Evolutionary conservation across 2,888 invertebrate genomes (phyloP), one percentile per base, ranked within the genome.

Genomic region (Amblyjoppa fuscipennis): DNA sequence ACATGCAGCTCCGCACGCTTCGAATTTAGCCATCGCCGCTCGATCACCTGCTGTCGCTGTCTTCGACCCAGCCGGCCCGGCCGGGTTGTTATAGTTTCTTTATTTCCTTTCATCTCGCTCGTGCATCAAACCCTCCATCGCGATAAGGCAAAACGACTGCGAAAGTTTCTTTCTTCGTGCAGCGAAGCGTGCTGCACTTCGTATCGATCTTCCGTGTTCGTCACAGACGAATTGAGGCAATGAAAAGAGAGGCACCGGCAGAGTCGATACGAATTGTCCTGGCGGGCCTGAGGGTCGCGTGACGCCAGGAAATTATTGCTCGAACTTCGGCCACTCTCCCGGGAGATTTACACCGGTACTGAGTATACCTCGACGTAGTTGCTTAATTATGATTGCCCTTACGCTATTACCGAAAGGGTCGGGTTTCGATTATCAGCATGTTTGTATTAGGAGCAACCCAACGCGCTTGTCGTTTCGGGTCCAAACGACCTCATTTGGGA

Each of bases 151-250:
- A 25, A 59, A 59, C 25, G 59, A 25, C 45, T 49, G 45, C 45
- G 13, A 59, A 59, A 59, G 1, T 13, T 59, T 59, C 13, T 11
- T 59, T 59, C 13, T 11, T 11, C 59, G 25, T 28, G 13, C 59
- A 25, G 3, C 11, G 11, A 59, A 64, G 31, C 34, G 34, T 34
- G 64, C 6, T 20, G 53, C n/a, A 34, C 6, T 28, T 34, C 31
- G 31, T 34, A 64, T 64, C 64, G 34, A 64, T 64, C 31, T 1
- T 31, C 31, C 34, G 64, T 64, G 31, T 64, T 34, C 31, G 34
- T 34, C 64, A 64, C 64, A 34, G 34, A 31, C 64, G 64, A 34
- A 34, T 34, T 16, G 64, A n/a, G 64, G 59, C 59, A 28, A 34
- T 6, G 64, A 7, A 64, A 64, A 49, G 31, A 34, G 16, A 64